Percentiles rank a stretch among this genome's conserved stretches.
phyloP scores from a whole-genome alignment of 2,797 vertebrate species.

The Threskiornis aethiopicus region DNA sequence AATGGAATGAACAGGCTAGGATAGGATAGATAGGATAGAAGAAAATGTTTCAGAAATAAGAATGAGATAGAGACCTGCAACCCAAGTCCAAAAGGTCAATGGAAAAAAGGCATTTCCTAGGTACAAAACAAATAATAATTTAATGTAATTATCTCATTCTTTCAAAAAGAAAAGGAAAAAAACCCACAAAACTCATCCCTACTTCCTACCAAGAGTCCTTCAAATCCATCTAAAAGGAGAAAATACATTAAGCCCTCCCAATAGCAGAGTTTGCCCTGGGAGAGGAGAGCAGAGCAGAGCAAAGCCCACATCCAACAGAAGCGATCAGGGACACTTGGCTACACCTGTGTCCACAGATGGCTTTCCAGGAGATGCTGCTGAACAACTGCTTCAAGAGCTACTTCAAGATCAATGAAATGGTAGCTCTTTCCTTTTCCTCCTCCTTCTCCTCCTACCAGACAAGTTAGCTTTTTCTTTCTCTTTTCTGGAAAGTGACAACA shows the following conservation, averaged over 20 bases:
- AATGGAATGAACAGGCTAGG: not conserved
- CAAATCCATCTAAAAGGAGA: not conserved
- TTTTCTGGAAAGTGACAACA: not conserved
- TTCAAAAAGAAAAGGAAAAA: not conserved
- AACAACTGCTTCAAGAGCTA: not conserved
- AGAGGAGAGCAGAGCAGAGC: not conserved
- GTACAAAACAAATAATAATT: not conserved
- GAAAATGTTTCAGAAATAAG: not conserved
- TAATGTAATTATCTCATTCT: not conserved
- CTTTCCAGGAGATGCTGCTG: not conserved
- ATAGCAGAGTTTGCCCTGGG: not conserved
- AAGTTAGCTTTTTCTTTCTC: not conserved
- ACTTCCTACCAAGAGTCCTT: not conserved
- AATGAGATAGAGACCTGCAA: not conserved
- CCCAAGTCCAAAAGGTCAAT: not conserved
- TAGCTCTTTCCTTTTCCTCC: not conserved
- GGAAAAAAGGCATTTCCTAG: not conserved
- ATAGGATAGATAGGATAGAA: not conserved
- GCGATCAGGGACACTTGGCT: not conserved
- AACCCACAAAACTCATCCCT: not conserved
- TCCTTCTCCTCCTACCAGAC: not conserved
- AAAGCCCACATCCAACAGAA: not conserved
- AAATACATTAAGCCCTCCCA: not conserved
- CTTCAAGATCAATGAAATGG: not conserved
- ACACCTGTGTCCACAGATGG: accelerated